Base-by-base conservation (phyloP, 2,113 vertebrate species). In the Neogale vison region DNA sequence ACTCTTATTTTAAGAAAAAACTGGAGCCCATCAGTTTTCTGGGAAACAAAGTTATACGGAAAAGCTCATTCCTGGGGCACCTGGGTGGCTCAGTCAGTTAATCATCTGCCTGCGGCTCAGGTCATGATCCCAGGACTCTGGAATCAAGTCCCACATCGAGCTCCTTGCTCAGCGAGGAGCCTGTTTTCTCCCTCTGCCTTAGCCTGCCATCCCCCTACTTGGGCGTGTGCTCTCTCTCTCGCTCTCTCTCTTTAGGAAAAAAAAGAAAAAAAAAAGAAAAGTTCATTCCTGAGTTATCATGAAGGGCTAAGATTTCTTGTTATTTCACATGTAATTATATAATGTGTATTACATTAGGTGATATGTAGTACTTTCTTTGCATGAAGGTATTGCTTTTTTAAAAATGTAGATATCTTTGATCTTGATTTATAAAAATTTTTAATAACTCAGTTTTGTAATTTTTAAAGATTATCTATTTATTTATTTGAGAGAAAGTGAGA, bases 1-100 rank as follows among this genome's bases (percentile, higher is more conserved):
- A 71, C 61, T 96, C 94, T 24, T 42, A 39, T 71, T 92, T 92
- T 81, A 71, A 93, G 69, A 81, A 96, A 71, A 81, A 15, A 63
- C 24, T 93, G 31, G 69, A 93, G 52, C 52, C n/a, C n/a, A 88
- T 85, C 79, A 87, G 3, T 39, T 86, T 14, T 77, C 74, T 85
- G 50, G 8, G 57, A 94, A 95, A 71, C n/a, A n/a, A 39, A 85
- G 14, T 50, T 83, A 2, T 81, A 10, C 82, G 24, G 61, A 67
- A 85, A 74, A 20, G 72, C 17, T 93, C 4, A 57, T 87, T 95
- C 34, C 65, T 31, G 24, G 42, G 42, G 42, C 42, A 42, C 42
- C 42, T 42, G 42, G 42, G 42, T 42, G 42, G 42, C 42, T 42
- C 42, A 42, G 42, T 42, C 42, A 42, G 42, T 42, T 42, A 42